Base-by-base conservation (phyloP, 2,888 invertebrate species). In the Sphecodes monilicornis region DNA sequence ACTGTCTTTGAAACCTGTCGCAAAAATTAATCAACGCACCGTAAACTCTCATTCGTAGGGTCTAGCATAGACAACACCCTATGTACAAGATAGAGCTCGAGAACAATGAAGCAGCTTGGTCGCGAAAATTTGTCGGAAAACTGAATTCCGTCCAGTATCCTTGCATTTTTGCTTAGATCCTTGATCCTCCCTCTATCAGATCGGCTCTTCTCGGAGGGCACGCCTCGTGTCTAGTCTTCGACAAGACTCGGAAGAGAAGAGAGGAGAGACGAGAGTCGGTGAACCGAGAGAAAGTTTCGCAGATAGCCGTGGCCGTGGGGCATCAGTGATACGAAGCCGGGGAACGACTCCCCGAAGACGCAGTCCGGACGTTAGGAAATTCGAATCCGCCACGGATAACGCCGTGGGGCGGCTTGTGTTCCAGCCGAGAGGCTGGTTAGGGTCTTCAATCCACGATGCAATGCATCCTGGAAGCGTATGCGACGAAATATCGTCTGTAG, bases 321-420 rank as follows among this genome's bases (percentile, higher is more conserved):
- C 72, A 8, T 18, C 74, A 54, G 46, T 84, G 80, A 80, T 86
- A 86, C 74, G 78, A 80, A 74, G 78, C 32, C 64, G 29, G 70
- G 46, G 41, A 81, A 86, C 66, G 78, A 71, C 74, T 82, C 81
- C 84, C 84, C 57, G 72, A 84, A 82, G 81, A 82, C 84, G 80
- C 18, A 68, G 72, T 11, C 71, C 71, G 66, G 69, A 71, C 77
- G 60, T 54, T 80, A 70, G 74, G 78, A 75, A 69, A 81, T 81
- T 78, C 78, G 76, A 84, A 82, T 84, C 74, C 54, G 43, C 77
- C 29, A 54, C 43, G 80, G 64, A 73, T 73, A 74, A 36, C 54
- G 75, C 68, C 60, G 43, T n/a, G 22, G 18, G 36, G 29, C 41
- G 66, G 22, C 66, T 6, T 18, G 64, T 32, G 64, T 64, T 64